phyloP scores from a whole-genome alignment of 2,888 invertebrate genomes.

The Ecdyonurus torrentis region DNA sequence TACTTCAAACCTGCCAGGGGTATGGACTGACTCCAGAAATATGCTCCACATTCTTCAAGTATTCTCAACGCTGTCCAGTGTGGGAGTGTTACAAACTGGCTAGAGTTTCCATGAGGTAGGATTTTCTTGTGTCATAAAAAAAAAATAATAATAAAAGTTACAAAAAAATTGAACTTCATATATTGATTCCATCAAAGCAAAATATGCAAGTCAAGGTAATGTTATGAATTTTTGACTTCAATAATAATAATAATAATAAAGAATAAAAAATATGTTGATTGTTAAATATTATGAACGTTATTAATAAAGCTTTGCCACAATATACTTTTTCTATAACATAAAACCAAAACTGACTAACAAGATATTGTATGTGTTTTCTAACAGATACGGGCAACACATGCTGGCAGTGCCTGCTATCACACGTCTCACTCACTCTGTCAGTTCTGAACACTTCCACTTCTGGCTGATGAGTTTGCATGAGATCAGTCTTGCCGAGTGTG shows the following conservation, averaged over 20 bases:
- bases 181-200: too few species aligned
- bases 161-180: too few species aligned
- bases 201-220: too few species aligned
- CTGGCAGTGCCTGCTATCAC: constrained; percentile 48
- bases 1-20: constrained; percentile 64
- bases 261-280: too few species aligned
- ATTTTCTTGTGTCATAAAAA: not conserved
- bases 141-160: too few species aligned
- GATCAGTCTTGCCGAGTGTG: constrained; percentile 51
- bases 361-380: too few species aligned
- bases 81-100: constrained; percentile 1
- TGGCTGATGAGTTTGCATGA: constrained; percentile 71
- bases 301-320: too few species aligned
- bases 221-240: too few species aligned
- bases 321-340: too few species aligned
- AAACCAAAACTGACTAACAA: too few species aligned
- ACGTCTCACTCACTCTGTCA: constrained; percentile 47
- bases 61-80: constrained; percentile 1
- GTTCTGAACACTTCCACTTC: constrained; percentile 76
- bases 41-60: constrained; percentile 11
- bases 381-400: constrained; percentile 57
- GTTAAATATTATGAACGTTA: too few species aligned
- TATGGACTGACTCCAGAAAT: constrained; percentile 46
- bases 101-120: not conserved
- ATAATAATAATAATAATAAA: too few species aligned